Percentiles rank a stretch among this genome's conserved stretches.
Conservation (phyloP, 1,140 invertebrate species). For the Leptonema lineaticorne region DNA sequence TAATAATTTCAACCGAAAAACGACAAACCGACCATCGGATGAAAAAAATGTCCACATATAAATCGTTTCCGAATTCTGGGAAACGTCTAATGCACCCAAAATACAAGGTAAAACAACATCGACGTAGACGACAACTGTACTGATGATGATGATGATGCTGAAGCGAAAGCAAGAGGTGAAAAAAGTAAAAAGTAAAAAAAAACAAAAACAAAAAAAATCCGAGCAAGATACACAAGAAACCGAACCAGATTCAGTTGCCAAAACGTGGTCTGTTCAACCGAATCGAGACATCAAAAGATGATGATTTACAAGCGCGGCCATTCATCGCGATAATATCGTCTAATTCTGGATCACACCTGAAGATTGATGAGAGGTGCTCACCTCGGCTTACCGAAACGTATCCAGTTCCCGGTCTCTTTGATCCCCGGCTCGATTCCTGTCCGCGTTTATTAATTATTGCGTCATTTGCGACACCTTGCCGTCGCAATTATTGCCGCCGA, state of each 20-base stretch:
- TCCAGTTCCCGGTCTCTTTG: conserved; percentile 22
- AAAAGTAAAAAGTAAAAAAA: no score
- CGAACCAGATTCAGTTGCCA: no score
- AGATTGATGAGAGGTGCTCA: conserved; percentile 14
- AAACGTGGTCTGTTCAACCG: neutral
- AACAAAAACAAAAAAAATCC: no score
- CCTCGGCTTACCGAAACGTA: neutral
- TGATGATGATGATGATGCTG: conserved; percentile 15
- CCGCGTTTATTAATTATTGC: conserved; percentile 25
- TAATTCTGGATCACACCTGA: conserved; percentile 3
- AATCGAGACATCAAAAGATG: conserved; percentile 15
- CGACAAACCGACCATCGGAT: no score
- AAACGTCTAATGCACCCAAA: no score
- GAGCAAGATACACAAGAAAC: no score
- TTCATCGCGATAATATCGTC: conserved; percentile 3
- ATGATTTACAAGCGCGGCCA: conserved; percentile 19
- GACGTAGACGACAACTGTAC: neutral
- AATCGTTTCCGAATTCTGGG: no score
- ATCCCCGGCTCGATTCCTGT: neutral
- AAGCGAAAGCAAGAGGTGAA: no score
- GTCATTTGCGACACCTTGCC: conserved; percentile 9
- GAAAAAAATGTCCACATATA: no score
- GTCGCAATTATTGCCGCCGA: conserved; percentile 17
- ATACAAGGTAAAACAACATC: no score
- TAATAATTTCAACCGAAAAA: no score